Conservation (phyloP, 2,797 vertebrate species). For the Pristis pectinata region DNA sequence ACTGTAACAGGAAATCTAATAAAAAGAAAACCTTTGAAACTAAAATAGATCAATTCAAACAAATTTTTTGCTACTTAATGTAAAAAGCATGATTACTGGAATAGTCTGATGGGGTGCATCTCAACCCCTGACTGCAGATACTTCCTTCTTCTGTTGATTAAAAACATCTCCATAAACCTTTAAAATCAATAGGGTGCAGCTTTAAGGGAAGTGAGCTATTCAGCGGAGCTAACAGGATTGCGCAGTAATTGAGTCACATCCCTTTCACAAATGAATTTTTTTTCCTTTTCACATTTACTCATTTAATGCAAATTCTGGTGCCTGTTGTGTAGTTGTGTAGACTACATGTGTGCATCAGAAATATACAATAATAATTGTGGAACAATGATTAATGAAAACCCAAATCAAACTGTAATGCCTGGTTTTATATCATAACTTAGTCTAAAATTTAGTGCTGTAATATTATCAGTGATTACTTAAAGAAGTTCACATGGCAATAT, state of each 20-base stretch:
- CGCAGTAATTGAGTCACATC: neutral
- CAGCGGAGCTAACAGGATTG: slow-evolving; percentile 20
- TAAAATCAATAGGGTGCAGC: slow-evolving; percentile 36
- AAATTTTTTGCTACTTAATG: slow-evolving; percentile 30
- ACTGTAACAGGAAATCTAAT: slow-evolving; percentile 32
- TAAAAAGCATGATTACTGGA: slow-evolving; percentile 30
- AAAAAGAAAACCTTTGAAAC: slow-evolving; percentile 25
- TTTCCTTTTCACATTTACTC: neutral
- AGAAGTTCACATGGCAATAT: neutral
- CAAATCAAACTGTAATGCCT: neutral
- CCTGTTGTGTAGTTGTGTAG: neutral
- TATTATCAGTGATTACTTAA: neutral
- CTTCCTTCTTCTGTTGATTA: slow-evolving; percentile 27
- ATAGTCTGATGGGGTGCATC: neutral
- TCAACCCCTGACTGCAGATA: neutral
- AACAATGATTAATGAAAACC: neutral
- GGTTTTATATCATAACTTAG: neutral
- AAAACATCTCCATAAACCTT: slow-evolving; percentile 37
- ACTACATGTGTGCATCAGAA: neutral
- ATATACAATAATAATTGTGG: neutral
- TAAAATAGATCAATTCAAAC: slow-evolving; percentile 34
- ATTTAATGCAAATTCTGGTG: neutral
- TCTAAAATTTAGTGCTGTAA: neutral
- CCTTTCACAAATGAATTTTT: neutral
- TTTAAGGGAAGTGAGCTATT: neutral